phyloP scores from a whole-genome alignment of 2,888 invertebrate species.

The Chrysolina americana region DNA sequence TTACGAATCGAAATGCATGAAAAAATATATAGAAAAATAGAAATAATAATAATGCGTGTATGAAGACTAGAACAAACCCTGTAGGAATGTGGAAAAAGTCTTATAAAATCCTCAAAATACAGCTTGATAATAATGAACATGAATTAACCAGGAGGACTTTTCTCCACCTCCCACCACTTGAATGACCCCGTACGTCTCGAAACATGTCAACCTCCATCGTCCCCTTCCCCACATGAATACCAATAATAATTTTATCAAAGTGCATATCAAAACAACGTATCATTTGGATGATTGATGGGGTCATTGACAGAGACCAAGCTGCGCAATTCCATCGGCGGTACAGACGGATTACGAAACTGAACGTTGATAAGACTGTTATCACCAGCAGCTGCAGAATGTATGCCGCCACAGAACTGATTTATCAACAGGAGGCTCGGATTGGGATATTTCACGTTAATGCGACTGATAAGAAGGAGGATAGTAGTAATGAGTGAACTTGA shows the following conservation, averaged over 20 bases:
- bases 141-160: too few species aligned
- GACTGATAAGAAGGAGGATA: not conserved
- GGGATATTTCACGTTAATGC: not conserved
- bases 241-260: slow-evolving; percentile 8
- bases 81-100: too few species aligned
- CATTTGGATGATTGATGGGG: slow-evolving; percentile 42
- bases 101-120: too few species aligned
- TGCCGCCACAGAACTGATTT: slow-evolving; percentile 23
- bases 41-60: too few species aligned
- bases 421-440: slow-evolving; percentile 5
- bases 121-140: too few species aligned
- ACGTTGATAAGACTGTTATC: slow-evolving; percentile 21
- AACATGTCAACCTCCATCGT: not conserved
- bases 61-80: too few species aligned
- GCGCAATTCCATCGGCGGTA: slow-evolving; percentile 58
- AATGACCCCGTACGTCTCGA: not conserved
- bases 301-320: slow-evolving; percentile 57
- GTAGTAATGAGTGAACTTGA: not conserved
- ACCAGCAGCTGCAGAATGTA: slow-evolving; percentile 30
- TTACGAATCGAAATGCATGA: too few species aligned
- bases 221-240: not conserved
- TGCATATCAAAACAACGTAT: slow-evolving; percentile 16
- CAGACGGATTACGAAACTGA: slow-evolving; percentile 38
- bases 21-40: too few species aligned
- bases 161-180: not conserved